Base-by-base conservation (phyloP, 1,140 invertebrate species). In the Orchestia grillus region DNA sequence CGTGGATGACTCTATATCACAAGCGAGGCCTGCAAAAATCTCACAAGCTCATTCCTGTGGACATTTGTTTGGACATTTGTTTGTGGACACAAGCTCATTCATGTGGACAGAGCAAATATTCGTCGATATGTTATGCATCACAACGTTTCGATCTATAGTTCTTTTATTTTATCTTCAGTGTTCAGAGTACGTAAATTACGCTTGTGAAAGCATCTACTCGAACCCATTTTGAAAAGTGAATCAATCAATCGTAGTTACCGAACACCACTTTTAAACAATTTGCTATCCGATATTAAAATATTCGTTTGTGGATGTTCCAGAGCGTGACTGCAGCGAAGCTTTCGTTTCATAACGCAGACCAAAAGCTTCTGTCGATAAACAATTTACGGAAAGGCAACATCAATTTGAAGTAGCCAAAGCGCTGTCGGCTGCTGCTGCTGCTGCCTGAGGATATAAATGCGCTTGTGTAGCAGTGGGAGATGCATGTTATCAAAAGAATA, bases 281-380 rank as follows among this genome's bases (percentile, higher is more conserved):
- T 77, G 11, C 11, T 36, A 15, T 77, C 62, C 36, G 62, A 77
- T 77, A 23, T 77, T 77, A 77, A 77, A 77, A 77, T 36, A 36
- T 77, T 77, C 62, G 62, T 77, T 77, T 77, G 62, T 77, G 28
- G 62, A 77, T 77, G 62, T 77, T 77, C 28, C 62, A 77, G 62
- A 77, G 62, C 62, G 28, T 77, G 62, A 36, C 62, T 77, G 62
- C 62, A 77, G 62, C 62, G 11, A 15, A 77, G 62, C 62, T 23
- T 77, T 77, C 62, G 62, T 28, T 36, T 77, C 62, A 77, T 36
- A 77, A 77, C 62, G 36, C 62, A 23, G 62, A 77, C 62, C 62
- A 77, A 77, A 77, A 77, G 62, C 62, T 77, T 77, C 62, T 77
- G 62, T 77, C 62, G 36, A 77, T 77, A 77, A 77, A 77, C 62